Conservation (phyloP, 2,888 invertebrate species). For the Dryobotodes eremita region DNA sequence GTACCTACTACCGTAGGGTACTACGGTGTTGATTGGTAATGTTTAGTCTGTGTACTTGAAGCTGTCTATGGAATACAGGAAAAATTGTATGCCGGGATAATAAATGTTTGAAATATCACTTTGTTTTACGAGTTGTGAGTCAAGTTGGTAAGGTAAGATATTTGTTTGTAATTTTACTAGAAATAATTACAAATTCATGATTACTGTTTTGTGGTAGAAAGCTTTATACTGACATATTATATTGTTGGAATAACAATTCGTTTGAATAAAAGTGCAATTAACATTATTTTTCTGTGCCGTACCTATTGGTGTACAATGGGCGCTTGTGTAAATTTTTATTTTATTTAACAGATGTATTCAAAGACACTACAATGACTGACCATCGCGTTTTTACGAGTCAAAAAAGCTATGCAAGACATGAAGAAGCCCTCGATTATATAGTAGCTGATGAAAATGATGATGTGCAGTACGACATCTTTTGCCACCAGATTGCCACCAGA, state of each 20-base stretch:
- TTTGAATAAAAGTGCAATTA: background rate
- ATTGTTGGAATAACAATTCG: background rate
- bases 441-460: conserved; percentile 17
- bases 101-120: too few relatives aligned
- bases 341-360: background rate
- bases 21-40: background rate
- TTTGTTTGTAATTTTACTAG: background rate
- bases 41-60: too few relatives aligned
- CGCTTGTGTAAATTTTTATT: background rate
- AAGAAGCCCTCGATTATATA: conserved; percentile 17
- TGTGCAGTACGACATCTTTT: conserved; percentile 4
- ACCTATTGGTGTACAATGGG: background rate
- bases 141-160: background rate
- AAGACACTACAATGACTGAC: conserved; percentile 2
- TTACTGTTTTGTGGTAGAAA: background rate
- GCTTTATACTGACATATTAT: background rate
- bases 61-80: too few relatives aligned
- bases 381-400: conserved; percentile 5
- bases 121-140: too few relatives aligned
- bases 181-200: background rate
- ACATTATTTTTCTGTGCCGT: background rate
- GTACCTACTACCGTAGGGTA: too few relatives aligned
- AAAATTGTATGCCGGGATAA: too few relatives aligned
- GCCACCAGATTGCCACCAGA: conserved; percentile 17
- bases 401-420: conserved; percentile 2